Percentiles rank a stretch among this genome's conserved stretches.
Conservation (phyloP, 2,113 vertebrate species). For the Archocentrus centrarchus region DNA sequence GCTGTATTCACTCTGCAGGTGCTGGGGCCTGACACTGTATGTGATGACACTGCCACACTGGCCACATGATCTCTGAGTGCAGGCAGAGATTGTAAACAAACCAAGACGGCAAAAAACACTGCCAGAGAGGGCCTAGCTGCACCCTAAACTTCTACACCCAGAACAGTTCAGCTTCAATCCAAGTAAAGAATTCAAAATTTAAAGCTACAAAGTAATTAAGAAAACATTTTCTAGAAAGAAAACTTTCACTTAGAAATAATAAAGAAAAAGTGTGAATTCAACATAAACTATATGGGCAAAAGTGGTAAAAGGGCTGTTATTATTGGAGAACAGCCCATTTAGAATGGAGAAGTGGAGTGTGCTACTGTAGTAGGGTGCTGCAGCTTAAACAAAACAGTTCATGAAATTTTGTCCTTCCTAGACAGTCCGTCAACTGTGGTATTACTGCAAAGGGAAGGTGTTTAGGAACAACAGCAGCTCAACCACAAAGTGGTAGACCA, state of each 20-base stretch:
- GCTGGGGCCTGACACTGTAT: slow-evolving; percentile 16
- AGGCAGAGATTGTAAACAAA: slow-evolving; percentile 37
- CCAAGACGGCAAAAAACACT: background rate
- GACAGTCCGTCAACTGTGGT: no score
- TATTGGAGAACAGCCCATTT: no score
- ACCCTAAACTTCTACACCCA: background rate
- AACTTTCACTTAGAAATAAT: background rate
- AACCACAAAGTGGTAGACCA: no score
- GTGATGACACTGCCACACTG: slow-evolving; percentile 27
- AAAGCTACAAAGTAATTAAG: background rate
- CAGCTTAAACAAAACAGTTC: no score
- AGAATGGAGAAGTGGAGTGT: no score
- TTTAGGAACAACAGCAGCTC: no score
- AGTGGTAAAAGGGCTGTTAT: background rate
- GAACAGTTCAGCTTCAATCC: background rate
- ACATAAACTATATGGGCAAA: background rate
- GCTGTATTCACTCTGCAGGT: slow-evolving; percentile 38
- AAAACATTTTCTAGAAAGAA: background rate
- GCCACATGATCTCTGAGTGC: slow-evolving; percentile 13
- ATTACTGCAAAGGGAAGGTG: no score
- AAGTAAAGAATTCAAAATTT: background rate
- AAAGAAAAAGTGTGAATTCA: background rate
- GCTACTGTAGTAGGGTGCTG: no score
- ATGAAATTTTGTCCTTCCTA: no score
- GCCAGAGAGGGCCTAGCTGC: background rate